These are phyloP conservation scores for Nestor notabilis DNA, from an alignment of 2,113 vertebrate species.

Conservation along the genomic window DNA sequence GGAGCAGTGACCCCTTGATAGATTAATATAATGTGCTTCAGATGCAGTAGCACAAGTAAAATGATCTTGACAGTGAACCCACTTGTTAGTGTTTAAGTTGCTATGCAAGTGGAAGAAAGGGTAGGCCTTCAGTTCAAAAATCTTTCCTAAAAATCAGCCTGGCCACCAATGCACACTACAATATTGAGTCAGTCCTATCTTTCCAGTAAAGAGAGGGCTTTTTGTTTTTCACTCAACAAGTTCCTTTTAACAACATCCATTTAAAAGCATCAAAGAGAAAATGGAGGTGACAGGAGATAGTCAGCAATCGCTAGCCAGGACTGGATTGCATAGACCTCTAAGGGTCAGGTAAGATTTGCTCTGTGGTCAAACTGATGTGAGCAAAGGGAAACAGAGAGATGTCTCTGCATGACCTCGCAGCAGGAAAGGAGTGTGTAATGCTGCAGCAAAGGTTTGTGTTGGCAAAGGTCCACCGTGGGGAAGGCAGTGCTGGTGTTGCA, in stretches of 20 bases:
- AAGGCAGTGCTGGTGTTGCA: not conserved
- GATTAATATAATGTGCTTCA: not conserved
- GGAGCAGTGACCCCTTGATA: constrained; percentile 9
- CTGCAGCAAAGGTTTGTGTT: constrained; percentile 22
- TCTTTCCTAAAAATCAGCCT: not conserved
- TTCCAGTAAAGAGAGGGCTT: not conserved
- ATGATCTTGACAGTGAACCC: not conserved
- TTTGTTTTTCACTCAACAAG: not conserved
- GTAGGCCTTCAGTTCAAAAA: not conserved
- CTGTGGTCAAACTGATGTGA: not conserved
- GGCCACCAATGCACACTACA: not conserved
- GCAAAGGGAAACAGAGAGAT: constrained; percentile 14
- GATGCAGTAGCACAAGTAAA: not conserved
- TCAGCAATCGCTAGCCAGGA: not conserved
- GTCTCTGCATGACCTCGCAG: constrained; percentile 17
- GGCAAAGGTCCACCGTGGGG: constrained; percentile 50
- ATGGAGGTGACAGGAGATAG: not conserved
- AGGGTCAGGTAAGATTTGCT: constrained; percentile 69
- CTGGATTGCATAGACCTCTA: not conserved
- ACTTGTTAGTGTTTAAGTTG: constrained; percentile 15
- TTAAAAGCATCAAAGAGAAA: constrained; percentile 66
- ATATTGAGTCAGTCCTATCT: not conserved
- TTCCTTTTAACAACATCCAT: constrained; percentile 42
- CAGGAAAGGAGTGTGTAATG: not conserved
- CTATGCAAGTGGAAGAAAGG: not conserved